These are phyloP conservation scores for Imbricaverruca yamaguchii DNA, from an alignment of 2,888 invertebrate genomes.

Conservation along the genomic window DNA sequence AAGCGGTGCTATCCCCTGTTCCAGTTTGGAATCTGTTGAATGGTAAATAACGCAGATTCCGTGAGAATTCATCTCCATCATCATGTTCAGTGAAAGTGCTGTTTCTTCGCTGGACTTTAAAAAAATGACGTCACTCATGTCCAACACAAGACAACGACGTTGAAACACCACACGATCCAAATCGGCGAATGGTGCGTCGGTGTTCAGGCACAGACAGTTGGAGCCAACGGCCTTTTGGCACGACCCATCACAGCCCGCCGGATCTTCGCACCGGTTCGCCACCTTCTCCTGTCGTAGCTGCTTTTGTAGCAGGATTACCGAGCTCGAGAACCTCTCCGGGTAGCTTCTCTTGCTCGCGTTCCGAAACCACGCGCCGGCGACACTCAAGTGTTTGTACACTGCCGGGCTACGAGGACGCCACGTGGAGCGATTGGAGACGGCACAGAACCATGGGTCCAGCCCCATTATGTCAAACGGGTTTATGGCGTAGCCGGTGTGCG, in stretches of 20 bases:
- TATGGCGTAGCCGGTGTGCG: neutral
- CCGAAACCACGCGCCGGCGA: neutral
- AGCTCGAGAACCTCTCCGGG: neutral
- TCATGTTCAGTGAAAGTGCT: neutral
- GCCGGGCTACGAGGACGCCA: neutral
- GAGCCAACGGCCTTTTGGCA: neutral
- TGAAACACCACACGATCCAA: neutral
- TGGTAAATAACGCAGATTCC: neutral
- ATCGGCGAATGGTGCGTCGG: neutral
- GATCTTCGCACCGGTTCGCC: too few relatives aligned
- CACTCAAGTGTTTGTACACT: neutral
- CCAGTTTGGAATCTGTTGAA: neutral
- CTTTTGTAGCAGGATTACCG: neutral
- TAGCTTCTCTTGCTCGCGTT: neutral
- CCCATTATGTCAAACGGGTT: neutral
- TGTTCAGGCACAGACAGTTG: neutral
- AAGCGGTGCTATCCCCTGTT: too few relatives aligned
- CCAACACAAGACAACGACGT: too few relatives aligned
- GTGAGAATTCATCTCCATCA: neutral
- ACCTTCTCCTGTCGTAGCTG: neutral
- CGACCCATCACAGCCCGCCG: too few relatives aligned
- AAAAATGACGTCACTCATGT: too few relatives aligned
- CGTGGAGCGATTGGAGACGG: neutral
- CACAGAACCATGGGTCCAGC: slow-evolving; percentile 8
- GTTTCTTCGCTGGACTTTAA: too few relatives aligned